Evolutionary conservation across 2,888 invertebrate genomes (phyloP).

Genomic region (Ormyrus thymus): DNA sequence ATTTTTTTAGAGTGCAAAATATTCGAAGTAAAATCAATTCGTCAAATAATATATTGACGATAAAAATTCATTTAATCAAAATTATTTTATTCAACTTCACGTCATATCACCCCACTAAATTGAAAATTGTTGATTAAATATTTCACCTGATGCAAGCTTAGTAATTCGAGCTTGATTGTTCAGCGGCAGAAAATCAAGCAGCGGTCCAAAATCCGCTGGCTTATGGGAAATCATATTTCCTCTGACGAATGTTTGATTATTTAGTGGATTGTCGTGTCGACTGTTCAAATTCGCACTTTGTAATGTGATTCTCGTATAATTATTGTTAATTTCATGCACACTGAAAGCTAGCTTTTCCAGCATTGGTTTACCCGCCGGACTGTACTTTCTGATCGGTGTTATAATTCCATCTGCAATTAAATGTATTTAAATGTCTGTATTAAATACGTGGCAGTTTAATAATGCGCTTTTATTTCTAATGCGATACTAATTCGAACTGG

Average conservation of each 20-base stretch:
- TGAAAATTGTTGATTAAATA: too few species aligned
- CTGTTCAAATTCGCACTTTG: constrained; percentile 3
- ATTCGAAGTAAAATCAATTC: too few species aligned
- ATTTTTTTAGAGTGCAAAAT: too few species aligned
- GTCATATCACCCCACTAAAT: too few species aligned
- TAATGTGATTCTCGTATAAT: constrained; percentile 19
- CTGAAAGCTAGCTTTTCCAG: constrained; percentile 21
- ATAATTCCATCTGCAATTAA: constrained; percentile 36
- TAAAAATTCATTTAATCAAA: not conserved
- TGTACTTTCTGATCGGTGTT: constrained; percentile 8
- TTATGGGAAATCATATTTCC: not conserved
- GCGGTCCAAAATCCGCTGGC: not conserved
- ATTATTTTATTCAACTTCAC: not conserved
- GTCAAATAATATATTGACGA: too few species aligned
- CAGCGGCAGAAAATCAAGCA: not conserved
- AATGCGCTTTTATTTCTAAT: too few species aligned
- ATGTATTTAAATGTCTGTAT: too few species aligned
- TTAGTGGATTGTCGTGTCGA: too few species aligned
- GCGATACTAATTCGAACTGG: too few species aligned
- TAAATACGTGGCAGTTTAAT: too few species aligned
- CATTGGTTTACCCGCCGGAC: constrained; percentile 33
- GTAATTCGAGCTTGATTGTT: not conserved
- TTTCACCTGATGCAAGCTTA: not conserved
- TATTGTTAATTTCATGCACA: constrained; percentile 23
- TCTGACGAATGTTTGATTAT: too few species aligned